Conservation (phyloP, 2,888 invertebrate species). For the Drosophila cracens region DNA sequence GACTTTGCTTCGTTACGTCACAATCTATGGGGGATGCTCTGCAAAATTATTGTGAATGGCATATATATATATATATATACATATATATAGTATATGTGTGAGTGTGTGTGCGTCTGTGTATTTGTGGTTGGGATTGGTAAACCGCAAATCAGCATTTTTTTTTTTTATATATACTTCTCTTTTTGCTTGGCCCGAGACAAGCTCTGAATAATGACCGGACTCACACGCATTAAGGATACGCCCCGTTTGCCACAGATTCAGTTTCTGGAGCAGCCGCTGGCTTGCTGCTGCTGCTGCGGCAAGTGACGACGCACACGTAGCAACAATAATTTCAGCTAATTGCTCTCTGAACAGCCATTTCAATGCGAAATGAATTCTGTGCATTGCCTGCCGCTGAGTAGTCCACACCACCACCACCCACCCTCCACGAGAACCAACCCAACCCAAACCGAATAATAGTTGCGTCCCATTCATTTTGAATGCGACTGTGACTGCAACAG, state of each 20-base stretch:
- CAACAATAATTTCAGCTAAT: constrained; percentile 82
- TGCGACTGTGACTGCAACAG: constrained; percentile 20
- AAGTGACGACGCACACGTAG: constrained; percentile 80
- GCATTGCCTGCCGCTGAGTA: constrained; percentile 35
- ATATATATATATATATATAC: neutral
- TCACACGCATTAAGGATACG: constrained; percentile 68
- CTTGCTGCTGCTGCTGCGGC: constrained; percentile 19
- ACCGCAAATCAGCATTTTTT: constrained; percentile 74
- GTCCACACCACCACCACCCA: neutral
- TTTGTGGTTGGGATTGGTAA: constrained; percentile 51
- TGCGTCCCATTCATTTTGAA: constrained; percentile 61
- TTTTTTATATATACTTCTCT: neutral
- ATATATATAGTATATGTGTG: neutral
- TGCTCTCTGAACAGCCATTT: constrained; percentile 81
- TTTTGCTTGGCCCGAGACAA: constrained; percentile 16
- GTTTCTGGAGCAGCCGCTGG: neutral
- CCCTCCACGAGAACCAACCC: neutral
- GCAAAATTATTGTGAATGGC: constrained; percentile 60
- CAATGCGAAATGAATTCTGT: constrained; percentile 80
- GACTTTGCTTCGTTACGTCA: constrained; percentile 36
- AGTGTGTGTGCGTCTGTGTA: constrained; percentile 15
- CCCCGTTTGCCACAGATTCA: constrained; percentile 28
- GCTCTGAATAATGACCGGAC: constrained; percentile 64
- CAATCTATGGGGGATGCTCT: constrained; percentile 28
- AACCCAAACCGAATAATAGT: constrained; percentile 32